A percentile compares a stretch with the other conserved stretches of the same genome.
Evolutionary conservation across 2,113 vertebrate genomes (phyloP).

Genomic region (Uria aalge): DNA sequence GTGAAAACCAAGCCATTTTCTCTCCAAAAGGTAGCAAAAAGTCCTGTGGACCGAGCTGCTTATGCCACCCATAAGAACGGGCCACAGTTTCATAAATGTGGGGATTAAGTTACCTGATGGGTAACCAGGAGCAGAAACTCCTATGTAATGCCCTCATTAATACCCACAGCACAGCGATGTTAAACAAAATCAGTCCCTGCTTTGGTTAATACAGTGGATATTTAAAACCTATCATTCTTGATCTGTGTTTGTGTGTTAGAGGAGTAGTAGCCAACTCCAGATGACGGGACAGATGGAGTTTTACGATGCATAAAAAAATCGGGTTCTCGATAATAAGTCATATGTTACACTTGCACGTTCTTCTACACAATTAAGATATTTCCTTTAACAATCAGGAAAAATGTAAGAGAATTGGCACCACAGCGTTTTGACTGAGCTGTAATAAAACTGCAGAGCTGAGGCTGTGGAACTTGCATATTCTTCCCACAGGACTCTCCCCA

Average conservation of each 20-base stretch:
- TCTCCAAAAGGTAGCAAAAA: background rate
- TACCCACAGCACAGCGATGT: background rate
- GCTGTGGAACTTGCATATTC: background rate
- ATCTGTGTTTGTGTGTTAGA: constrained; percentile 3
- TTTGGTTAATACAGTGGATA: constrained; percentile 37
- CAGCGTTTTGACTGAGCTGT: background rate
- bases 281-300: constrained; percentile 68
- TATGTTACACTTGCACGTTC: constrained; percentile 37
- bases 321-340: constrained; percentile 43
- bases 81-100: background rate
- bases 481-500: constrained; percentile 31
- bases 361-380: constrained; percentile 55
- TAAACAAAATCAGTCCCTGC: background rate
- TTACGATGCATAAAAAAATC: constrained; percentile 36
- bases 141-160: background rate
- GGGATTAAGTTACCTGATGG: background rate
- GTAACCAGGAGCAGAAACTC: background rate
- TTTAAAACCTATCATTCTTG: constrained; percentile 44
- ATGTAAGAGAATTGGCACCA: background rate
- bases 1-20: background rate
- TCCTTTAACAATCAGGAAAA: constrained; percentile 47
- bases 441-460: constrained; percentile 7
- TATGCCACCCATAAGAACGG: accelerated
- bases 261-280: constrained; percentile 59
- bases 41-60: background rate